phyloP scores from a whole-genome alignment of 2,113 vertebrate genomes.

The Labeo rohita region DNA sequence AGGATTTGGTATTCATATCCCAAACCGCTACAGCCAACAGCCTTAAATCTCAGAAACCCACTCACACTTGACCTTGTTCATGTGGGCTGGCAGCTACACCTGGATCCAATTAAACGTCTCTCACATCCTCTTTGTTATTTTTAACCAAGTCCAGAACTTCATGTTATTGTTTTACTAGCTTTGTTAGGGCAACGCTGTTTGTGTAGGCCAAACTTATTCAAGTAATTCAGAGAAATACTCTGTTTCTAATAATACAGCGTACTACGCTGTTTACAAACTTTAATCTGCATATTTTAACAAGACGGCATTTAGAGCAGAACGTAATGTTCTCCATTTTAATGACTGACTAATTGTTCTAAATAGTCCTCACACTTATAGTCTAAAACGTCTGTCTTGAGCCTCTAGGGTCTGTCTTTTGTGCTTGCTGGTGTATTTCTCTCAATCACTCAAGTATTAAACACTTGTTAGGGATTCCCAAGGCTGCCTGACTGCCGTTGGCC shows the following conservation, averaged over 20 bases:
- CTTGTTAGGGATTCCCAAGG: constrained; percentile 38
- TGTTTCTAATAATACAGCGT: not conserved
- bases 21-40: not conserved
- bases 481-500: constrained; percentile 1
- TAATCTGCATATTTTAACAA: not conserved
- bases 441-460: constrained; percentile 34
- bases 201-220: not conserved
- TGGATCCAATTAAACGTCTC: constrained; percentile 34
- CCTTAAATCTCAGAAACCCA: not conserved
- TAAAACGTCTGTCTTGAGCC: constrained; percentile 9
- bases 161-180: not conserved
- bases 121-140: not conserved
- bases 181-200: not conserved
- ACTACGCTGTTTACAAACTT: not conserved
- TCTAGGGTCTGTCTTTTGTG: constrained; percentile 38
- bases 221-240: not conserved
- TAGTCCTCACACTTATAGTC: not conserved
- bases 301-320: not conserved
- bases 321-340: constrained; percentile 9
- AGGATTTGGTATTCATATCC: not conserved
- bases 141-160: constrained; percentile 16
- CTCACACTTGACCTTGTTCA: constrained; percentile 14
- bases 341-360: constrained; percentile 19
- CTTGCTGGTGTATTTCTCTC: constrained; percentile 18
- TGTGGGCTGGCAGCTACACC: constrained; percentile 2